Percentiles rank a stretch among this genome's conserved stretches.
Evolutionary conservation across 2,113 vertebrate genomes (phyloP).

Genomic region (Ceratotherium simum): DNA sequence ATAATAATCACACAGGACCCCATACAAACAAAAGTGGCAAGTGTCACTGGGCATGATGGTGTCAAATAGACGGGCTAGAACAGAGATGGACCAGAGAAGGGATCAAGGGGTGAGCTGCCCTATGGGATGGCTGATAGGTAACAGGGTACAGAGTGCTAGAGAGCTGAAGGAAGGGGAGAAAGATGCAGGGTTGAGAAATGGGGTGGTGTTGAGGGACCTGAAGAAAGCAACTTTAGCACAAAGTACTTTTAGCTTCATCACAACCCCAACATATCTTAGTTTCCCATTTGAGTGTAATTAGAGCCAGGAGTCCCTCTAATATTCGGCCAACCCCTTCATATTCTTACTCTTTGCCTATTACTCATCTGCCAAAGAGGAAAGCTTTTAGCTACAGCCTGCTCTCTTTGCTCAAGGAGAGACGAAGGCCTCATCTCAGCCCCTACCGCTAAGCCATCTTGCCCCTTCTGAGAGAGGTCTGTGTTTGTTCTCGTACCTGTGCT

Average conservation of each 20-base stretch:
- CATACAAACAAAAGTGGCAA: background rate
- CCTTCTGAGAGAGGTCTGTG: background rate
- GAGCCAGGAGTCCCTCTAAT: background rate
- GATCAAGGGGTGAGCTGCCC: background rate
- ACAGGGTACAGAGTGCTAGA: background rate
- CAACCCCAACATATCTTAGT: background rate
- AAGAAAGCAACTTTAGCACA: background rate
- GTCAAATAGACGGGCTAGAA: background rate
- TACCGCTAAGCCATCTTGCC: background rate
- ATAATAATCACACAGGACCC: background rate
- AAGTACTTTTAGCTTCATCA: background rate
- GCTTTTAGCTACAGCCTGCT: background rate
- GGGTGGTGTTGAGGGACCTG: background rate
- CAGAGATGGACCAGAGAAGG: background rate
- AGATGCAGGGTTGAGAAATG: background rate
- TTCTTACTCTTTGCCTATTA: background rate
- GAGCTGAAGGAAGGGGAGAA: background rate
- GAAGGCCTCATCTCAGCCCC: background rate
- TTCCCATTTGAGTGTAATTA: background rate
- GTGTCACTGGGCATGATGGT: background rate
- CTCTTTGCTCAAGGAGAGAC: background rate
- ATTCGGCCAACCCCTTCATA: background rate
- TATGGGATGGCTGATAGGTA: background rate
- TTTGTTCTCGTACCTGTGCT: slow-evolving; percentile 89
- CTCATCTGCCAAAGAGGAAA: background rate